Base-by-base conservation (phyloP, 2,888 invertebrate species). In the Hartigia nigra region DNA sequence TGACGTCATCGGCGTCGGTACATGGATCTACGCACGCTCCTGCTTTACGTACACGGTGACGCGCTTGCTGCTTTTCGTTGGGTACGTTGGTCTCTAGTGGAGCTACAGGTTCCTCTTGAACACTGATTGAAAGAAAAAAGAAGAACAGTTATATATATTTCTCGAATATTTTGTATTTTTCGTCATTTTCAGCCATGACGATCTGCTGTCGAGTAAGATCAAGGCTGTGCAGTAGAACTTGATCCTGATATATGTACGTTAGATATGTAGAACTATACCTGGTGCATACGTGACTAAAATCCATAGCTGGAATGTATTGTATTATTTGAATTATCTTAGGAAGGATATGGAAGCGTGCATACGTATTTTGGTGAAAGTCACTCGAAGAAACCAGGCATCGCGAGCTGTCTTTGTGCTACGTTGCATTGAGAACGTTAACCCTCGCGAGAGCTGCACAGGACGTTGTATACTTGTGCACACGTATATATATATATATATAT, bases 321-420 rank as follows among this genome's bases (percentile, higher is more conserved):
- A 31, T 72, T 72, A 72, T 72, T 72, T 31, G 72, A 72, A 12
- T 72, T 72, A n/a, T 72, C 31, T 72, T 72, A 31, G 72, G 32
- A 70, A 31, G 32, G 12, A 34, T 1, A 32, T 34, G 32, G 31
- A 34, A 72, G 32, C 32, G 72, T 72, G 72, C 32, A 72, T 55
- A 55, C 31, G 72, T 31, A 72, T 72, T 72, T 72, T 31, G 72
- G 72, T 72, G 72, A 34, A 72, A 72, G 72, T 55, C 55, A 55
- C 55, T 55, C 55, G 55, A 55, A 55, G 55, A 55, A 55, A 55
- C 55, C 55, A 55, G 14, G 55, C 55, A 55, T 55, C 55, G 55
- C 55, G 55, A 55, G 55, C 23, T 55, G 55, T 55, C 55, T 55
- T 55, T 55, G 55, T 55, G 23, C 55, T 55, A 55, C 55, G 55